Base-by-base conservation (phyloP, 2,797 vertebrate species). In the Myripristis jacobus region DNA sequence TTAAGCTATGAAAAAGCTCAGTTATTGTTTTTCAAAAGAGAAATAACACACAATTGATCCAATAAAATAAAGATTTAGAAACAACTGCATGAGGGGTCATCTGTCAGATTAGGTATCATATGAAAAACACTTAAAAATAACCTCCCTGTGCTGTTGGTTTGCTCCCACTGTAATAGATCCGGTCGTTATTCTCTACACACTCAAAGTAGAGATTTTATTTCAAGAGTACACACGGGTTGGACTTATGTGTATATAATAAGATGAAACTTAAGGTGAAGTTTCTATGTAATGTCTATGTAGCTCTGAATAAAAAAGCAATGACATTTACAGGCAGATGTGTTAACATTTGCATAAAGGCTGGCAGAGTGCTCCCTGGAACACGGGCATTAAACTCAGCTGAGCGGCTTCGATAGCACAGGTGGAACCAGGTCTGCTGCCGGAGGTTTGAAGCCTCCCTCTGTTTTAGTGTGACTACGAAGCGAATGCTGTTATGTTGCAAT, bases 291-390 rank as follows among this genome's bases (percentile, higher is more conserved):
- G 38, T 51, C 31, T 46, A 34, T 63, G 59, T 75, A 27, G 68
- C 63, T 66, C 48, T 44, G 54, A 80, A 67, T 75, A 24, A 68
- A 36, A 46, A 71, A 77, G 80, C 76, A 59, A 79, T 56, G 58
- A 71, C 61, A 87, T 88, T 89, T 85, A 79, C 87, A 88, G 87
- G 80, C 73, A 85, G 69, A 89, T 81, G 85, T 83, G 80, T 44
- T 70, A 62, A 72, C 64, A 82, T 88, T 89, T 87, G 79, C 84
- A 88, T 89, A 86, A 88, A 82, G 63, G 70, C 21, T 24, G 48
- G 18, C 48, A 51, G 48, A 51, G 21, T 12, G 19, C 54, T 68
- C 66, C 75, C 68, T 13, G 66, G 83, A 79, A 83, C 59, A 73
- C 56, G 75, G 79, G 66, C 85, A 80, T 84, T 79, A 72, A 78